These are phyloP conservation scores for Catharus minimus DNA, from an alignment of 2,113 vertebrate genomes.

Conservation along the genomic window DNA sequence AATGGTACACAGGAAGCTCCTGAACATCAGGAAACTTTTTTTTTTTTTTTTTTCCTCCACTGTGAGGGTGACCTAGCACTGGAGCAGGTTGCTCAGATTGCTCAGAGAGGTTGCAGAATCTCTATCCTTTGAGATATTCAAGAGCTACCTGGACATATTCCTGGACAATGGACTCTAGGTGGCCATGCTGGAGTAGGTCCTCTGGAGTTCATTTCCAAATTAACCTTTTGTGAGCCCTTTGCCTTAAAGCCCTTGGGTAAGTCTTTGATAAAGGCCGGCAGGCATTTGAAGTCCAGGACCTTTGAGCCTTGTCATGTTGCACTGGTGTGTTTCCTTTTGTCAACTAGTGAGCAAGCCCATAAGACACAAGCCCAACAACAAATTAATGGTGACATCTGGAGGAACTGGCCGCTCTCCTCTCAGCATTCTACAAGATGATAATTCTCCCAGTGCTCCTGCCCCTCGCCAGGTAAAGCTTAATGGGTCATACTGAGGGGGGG, in stretches of 20 bases:
- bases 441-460: slow-evolving; percentile 78
- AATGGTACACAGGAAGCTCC: neutral
- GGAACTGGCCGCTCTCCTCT: slow-evolving; percentile 85
- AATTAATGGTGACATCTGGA: slow-evolving; percentile 25
- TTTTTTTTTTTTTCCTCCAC: neutral
- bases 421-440: slow-evolving; percentile 84
- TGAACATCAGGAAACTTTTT: neutral
- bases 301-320: neutral
- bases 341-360: slow-evolving; percentile 49
- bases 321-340: neutral
- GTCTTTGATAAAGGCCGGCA: neutral
- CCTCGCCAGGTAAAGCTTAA: slow-evolving; percentile 65
- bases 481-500: neutral
- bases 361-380: slow-evolving; percentile 64
- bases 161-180: neutral
- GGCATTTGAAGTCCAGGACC: neutral
- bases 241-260: neutral
- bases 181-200: neutral
- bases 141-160: accelerated
- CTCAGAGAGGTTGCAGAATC: too few relatives aligned
- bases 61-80: neutral
- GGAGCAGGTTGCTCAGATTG: neutral
- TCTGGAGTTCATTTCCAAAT: neutral
- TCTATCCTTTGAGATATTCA: accelerated
- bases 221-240: neutral